Evolutionary conservation across 2,113 vertebrate genomes (phyloP).

Genomic region (Vireo altiloquus): DNA sequence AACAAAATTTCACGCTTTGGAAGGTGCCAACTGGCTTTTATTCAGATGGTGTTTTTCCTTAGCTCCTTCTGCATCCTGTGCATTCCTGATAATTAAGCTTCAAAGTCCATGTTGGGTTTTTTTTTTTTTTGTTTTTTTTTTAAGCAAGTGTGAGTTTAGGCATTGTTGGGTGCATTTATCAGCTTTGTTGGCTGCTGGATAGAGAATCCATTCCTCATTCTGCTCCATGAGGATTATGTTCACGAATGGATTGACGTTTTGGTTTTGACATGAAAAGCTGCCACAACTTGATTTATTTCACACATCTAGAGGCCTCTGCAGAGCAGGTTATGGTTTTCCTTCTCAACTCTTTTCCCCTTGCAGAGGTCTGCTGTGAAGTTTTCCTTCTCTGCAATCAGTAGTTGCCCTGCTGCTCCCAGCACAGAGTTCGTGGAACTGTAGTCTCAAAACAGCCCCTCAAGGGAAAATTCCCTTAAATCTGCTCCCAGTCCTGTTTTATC

Average conservation of each 20-base stretch:
- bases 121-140: neutral
- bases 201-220: neutral
- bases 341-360: neutral
- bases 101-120: neutral
- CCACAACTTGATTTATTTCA: neutral
- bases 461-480: neutral
- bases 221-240: neutral
- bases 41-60: neutral
- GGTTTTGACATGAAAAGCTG: neutral
- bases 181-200: neutral
- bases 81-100: constrained; percentile 1
- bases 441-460: neutral
- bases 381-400: neutral
- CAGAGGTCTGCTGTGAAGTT: neutral
- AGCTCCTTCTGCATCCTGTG: neutral
- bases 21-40: neutral
- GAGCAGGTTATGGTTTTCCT: neutral
- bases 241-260: neutral
- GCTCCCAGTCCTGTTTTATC: neutral
- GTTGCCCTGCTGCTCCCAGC: neutral
- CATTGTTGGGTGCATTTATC: neutral
- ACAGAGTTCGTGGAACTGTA: neutral
- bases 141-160: neutral
- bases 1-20: neutral
- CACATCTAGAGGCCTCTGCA: neutral